Conservation (phyloP, 2,113 vertebrate genomes). For the Lamprologus lemairii region DNA sequence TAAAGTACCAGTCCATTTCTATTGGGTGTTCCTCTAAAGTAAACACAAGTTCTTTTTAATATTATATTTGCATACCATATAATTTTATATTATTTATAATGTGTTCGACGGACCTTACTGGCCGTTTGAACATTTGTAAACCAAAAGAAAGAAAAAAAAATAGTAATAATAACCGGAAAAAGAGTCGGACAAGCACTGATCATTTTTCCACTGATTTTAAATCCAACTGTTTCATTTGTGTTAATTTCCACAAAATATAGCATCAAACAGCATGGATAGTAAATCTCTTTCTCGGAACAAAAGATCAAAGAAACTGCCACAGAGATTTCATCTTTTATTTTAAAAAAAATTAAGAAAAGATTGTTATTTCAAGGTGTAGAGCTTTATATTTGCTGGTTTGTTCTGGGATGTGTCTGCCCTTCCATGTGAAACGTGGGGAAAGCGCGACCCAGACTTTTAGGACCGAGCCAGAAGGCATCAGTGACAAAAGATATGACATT, state of each 20-base stretch:
- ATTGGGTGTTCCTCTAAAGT: neutral
- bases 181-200: accelerated
- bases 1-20: neutral
- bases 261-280: neutral
- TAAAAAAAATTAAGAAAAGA: neutral
- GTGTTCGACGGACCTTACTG: accelerated
- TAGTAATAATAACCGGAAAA: accelerated
- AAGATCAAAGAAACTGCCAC: neutral
- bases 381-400: neutral
- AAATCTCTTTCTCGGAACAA: neutral
- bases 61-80: neutral
- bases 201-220: neutral
- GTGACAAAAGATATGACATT: neutral
- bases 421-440: accelerated
- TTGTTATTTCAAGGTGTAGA: neutral
- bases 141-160: neutral
- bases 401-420: neutral
- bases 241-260: neutral
- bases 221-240: neutral
- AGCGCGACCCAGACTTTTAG: neutral
- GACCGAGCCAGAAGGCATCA: neutral
- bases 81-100: neutral
- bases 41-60: neutral
- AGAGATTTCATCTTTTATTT: neutral
- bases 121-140: neutral